Conservation (phyloP, 2,888 invertebrate species). For the Hirtodrosophila histrioides region DNA sequence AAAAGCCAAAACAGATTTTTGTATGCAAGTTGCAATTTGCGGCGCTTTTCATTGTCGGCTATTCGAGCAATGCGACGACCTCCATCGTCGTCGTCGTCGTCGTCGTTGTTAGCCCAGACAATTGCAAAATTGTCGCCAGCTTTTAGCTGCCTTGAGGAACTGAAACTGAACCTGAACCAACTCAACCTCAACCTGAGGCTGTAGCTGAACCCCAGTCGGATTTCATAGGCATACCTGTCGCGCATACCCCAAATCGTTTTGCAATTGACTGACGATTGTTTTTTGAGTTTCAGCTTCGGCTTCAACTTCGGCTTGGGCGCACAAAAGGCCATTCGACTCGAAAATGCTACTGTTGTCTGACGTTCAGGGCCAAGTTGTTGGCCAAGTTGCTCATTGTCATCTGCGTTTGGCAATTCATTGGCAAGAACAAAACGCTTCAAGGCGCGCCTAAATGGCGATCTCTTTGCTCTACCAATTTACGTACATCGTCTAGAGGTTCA, state of each 20-base stretch:
- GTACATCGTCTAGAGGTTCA: conserved; percentile 24
- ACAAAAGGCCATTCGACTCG: conserved; percentile 61
- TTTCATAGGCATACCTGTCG: conserved; percentile 77
- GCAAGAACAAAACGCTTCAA: conserved; percentile 18
- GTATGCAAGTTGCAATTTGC: conserved; percentile 76
- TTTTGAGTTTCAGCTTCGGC: conserved; percentile 26
- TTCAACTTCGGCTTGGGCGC: conserved; percentile 36
- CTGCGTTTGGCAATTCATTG: conserved; percentile 31
- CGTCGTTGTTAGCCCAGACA: conserved; percentile 56
- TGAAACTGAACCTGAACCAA: conserved; percentile 29
- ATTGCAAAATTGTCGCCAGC: conserved; percentile 82
- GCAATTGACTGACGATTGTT: conserved; percentile 78
- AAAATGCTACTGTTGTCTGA: conserved; percentile 32
- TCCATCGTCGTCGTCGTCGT: conserved; percentile 69
- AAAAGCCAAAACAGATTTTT: conserved; percentile 72
- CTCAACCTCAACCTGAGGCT: conserved; percentile 11
- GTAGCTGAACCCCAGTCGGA: conserved; percentile 17
- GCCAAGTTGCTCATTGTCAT: too few species aligned
- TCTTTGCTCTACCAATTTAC: conserved; percentile 30
- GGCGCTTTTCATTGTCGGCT: conserved; percentile 77
- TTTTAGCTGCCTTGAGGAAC: conserved; percentile 40
- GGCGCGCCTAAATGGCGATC: conserved; percentile 32
- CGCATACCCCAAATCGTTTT: conserved; percentile 77
- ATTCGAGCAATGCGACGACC: conserved; percentile 73
- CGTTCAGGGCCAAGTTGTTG: conserved; percentile 45